phyloP scores from a whole-genome alignment of 1,140 invertebrate genomes.

The Formica exsecta region DNA sequence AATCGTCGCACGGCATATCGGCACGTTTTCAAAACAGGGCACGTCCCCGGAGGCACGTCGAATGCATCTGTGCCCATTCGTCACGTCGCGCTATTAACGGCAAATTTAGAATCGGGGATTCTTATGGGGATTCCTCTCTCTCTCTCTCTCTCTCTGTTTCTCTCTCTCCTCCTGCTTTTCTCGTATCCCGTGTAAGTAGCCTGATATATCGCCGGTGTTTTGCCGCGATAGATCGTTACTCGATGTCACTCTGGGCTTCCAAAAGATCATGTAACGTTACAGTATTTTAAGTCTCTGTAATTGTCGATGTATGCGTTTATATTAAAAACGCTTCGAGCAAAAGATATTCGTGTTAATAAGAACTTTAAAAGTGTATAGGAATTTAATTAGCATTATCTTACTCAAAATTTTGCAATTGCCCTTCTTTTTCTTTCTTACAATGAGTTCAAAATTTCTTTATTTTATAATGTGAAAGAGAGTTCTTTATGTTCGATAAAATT shows the following conservation, averaged over 20 bases:
- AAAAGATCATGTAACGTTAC: constrained; percentile 14
- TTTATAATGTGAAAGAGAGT: too few relatives aligned
- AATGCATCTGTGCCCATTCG: constrained; percentile 65
- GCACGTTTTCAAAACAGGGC: constrained; percentile 82
- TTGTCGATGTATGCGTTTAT: too few relatives aligned
- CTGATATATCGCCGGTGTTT: constrained; percentile 40
- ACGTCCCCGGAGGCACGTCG: constrained; percentile 65
- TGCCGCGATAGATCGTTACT: background rate
- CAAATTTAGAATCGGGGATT: constrained; percentile 58
- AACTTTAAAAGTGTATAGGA: too few relatives aligned
- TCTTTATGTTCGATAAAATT: too few relatives aligned
- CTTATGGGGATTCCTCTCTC: constrained; percentile 41
- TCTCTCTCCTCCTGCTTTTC: background rate
- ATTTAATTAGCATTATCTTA: too few relatives aligned
- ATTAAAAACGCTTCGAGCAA: too few relatives aligned
- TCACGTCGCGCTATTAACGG: constrained; percentile 55
- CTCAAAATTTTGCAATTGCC: too few relatives aligned
- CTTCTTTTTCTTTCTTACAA: too few relatives aligned
- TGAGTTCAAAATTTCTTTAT: too few relatives aligned
- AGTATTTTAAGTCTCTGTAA: too few relatives aligned
- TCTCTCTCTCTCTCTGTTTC: background rate
- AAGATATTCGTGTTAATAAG: too few relatives aligned
- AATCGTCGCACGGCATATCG: constrained; percentile 71
- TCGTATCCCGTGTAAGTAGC: constrained; percentile 19
- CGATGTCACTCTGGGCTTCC: constrained; percentile 5